phyloP scores from a whole-genome alignment of 1,140 invertebrate species.

The Halotydeus destructor region DNA sequence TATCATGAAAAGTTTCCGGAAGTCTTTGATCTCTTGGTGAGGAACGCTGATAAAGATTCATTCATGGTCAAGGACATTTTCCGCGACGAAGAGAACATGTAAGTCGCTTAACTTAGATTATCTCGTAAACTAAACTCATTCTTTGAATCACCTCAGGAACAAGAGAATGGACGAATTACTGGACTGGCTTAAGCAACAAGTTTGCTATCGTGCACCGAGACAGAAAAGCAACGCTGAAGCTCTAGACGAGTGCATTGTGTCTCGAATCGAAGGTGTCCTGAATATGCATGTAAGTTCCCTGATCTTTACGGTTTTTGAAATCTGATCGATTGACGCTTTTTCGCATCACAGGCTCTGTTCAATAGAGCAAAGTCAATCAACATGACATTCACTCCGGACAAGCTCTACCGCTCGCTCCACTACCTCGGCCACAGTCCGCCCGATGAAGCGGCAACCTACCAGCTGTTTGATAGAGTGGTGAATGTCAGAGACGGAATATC shows the following conservation, averaged over 20 bases:
- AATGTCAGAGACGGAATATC: slow-evolving; percentile 44
- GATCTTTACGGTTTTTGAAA: no score
- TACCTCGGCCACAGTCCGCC: slow-evolving; percentile 36
- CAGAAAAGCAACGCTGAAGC: slow-evolving; percentile 41
- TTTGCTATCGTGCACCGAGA: slow-evolving; percentile 33
- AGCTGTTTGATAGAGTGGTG: slow-evolving; percentile 61
- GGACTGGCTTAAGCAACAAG: slow-evolving; percentile 46
- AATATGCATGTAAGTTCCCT: no score
- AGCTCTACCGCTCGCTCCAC: slow-evolving; percentile 34
- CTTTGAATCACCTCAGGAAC: slow-evolving; percentile 13
- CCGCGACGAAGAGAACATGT: slow-evolving; percentile 23
- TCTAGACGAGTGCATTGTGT: slow-evolving; percentile 43
- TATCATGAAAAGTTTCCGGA: slow-evolving; percentile 51
- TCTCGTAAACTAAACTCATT: no score
- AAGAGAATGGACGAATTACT: slow-evolving; percentile 34
- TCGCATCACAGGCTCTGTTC: no score
- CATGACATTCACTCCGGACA: no score
- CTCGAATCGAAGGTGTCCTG: slow-evolving; percentile 34
- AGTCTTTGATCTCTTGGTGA: slow-evolving; percentile 36
- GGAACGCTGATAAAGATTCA: slow-evolving; percentile 28
- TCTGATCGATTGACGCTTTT: no score
- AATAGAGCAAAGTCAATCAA: no score
- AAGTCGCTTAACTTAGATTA: neutral
- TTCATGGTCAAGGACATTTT: slow-evolving; percentile 44
- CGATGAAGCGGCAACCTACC: slow-evolving; percentile 39